Evolutionary conservation across 37 sponge, comb jelly and placozoan species (phyloP).

Genomic region (Halichondria panicea): DNA sequence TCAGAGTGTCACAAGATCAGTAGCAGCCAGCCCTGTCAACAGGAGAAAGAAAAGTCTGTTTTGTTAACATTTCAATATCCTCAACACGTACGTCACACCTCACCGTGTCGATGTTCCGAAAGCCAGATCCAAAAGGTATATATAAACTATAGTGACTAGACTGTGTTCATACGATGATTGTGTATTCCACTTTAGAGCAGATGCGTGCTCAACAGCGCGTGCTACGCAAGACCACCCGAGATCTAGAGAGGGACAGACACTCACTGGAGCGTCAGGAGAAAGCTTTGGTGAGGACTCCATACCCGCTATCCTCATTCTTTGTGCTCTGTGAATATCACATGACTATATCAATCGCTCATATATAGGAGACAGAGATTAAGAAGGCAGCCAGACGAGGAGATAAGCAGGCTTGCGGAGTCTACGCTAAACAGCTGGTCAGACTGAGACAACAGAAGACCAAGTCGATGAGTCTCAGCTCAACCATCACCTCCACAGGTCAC

Average conservation of each 20-base stretch:
- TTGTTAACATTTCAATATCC: too few species aligned
- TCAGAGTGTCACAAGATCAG: too few species aligned
- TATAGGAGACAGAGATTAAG: conserved; percentile 92
- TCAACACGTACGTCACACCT: neutral
- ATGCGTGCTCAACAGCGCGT: conserved; percentile 82
- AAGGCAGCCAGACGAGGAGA: conserved; percentile 95
- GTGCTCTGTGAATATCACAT: neutral
- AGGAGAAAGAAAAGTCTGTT: too few species aligned
- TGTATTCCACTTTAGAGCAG: too few species aligned
- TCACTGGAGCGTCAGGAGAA: conserved; percentile 91
- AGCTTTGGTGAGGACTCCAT: conserved; percentile 81
- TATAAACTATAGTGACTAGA: neutral
- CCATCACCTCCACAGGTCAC: conserved; percentile 85
- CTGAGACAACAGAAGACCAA: conserved; percentile 93
- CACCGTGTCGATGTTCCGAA: conserved; percentile 24
- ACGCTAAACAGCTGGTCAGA: conserved; percentile 95
- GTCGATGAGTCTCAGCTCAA: conserved; percentile 77
- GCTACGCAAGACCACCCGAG: conserved; percentile 65
- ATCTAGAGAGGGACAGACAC: conserved; percentile 80
- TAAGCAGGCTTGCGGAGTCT: conserved; percentile 72
- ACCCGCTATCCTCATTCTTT: neutral
- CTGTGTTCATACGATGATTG: too few species aligned
- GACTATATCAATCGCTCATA: too few species aligned
- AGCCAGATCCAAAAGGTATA: conserved; percentile 61
- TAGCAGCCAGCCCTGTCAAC: too few species aligned